Percentiles rank a stretch among this genome's conserved stretches.
These are phyloP conservation scores for Aphidius gifuensis DNA, from an alignment of 1,140 invertebrate species.

Conservation along the genomic window DNA sequence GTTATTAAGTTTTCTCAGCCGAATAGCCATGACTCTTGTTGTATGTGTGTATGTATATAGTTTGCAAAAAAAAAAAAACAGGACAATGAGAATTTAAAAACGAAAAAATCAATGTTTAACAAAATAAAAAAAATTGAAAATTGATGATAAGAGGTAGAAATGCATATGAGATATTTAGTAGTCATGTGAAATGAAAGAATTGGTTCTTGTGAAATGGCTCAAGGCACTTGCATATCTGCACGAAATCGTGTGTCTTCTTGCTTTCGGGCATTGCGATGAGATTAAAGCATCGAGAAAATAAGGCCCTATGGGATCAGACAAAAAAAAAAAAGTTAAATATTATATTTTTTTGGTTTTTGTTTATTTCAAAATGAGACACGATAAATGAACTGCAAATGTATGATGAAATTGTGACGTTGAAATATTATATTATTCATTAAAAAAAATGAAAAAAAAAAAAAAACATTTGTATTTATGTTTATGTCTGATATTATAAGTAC, in stretches of 20 bases:
- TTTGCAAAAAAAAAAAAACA: not conserved
- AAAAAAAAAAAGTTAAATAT: too few species aligned
- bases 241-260: slow-evolving; percentile 32
- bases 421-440: too few species aligned
- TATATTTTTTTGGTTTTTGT: too few species aligned
- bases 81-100: slow-evolving; percentile 1
- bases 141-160: not conserved
- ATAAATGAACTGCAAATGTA: too few species aligned
- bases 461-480: too few species aligned
- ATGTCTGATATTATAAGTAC: too few species aligned
- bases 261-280: too few species aligned
- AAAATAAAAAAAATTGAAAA: slow-evolving; percentile 14
- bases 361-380: too few species aligned
- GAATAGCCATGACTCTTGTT: slow-evolving; percentile 31
- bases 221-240: slow-evolving; percentile 51
- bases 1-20: slow-evolving; percentile 46
- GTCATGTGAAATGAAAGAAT: slow-evolving; percentile 30
- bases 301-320: not conserved
- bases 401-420: too few species aligned
- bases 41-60: not conserved
- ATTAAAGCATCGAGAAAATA: not conserved
- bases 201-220: slow-evolving; percentile 52
- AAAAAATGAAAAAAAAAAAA: too few species aligned
- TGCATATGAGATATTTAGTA: not conserved
- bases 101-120: slow-evolving; percentile 6